Percentiles rank a stretch among this genome's conserved stretches.
Conservation (phyloP, 1,140 invertebrate genomes). For the Drosophila insularis region DNA sequence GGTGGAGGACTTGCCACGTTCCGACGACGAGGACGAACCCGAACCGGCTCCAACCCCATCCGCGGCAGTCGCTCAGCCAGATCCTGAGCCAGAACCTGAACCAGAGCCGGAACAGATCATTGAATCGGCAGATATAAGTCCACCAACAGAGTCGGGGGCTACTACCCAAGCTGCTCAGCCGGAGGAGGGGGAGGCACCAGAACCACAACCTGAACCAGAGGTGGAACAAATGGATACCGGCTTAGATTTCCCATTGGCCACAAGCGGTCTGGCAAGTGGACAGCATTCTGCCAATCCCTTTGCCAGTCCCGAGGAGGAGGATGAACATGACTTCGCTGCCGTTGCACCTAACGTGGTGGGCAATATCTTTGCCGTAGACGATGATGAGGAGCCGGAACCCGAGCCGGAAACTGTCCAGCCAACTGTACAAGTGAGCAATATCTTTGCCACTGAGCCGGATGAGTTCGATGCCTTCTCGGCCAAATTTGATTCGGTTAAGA, state of each 20-base stretch:
- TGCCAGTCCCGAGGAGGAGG: slow-evolving; percentile 82
- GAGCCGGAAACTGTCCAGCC: not conserved
- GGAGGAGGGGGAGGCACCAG: slow-evolving; percentile 27
- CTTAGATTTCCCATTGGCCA: slow-evolving; percentile 64
- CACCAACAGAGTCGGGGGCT: slow-evolving; percentile 61
- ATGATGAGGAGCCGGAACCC: slow-evolving; percentile 34
- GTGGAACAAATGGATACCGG: slow-evolving; percentile 80
- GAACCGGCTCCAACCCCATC: slow-evolving; percentile 13
- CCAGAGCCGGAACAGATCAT: not conserved
- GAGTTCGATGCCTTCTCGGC: slow-evolving; percentile 93
- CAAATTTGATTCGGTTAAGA: slow-evolving; percentile 90
- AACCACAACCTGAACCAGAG: slow-evolving; percentile 50
- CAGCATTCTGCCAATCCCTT: slow-evolving; percentile 83
- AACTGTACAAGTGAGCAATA: slow-evolving; percentile 63
- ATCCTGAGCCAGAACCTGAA: slow-evolving; percentile 18
- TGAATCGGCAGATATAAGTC: slow-evolving; percentile 61
- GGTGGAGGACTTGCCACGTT: slow-evolving; percentile 76
- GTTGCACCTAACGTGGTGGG: slow-evolving; percentile 50
- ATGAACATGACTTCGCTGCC: slow-evolving; percentile 58
- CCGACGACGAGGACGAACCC: slow-evolving; percentile 79
- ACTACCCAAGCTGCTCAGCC: slow-evolving; percentile 39
- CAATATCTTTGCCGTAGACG: slow-evolving; percentile 79
- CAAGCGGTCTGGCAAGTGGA: slow-evolving; percentile 59
- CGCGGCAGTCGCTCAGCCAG: not conserved
- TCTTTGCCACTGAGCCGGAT: slow-evolving; percentile 83